Conservation (phyloP, 2,113 vertebrate species). For the Dromas ardeola region DNA sequence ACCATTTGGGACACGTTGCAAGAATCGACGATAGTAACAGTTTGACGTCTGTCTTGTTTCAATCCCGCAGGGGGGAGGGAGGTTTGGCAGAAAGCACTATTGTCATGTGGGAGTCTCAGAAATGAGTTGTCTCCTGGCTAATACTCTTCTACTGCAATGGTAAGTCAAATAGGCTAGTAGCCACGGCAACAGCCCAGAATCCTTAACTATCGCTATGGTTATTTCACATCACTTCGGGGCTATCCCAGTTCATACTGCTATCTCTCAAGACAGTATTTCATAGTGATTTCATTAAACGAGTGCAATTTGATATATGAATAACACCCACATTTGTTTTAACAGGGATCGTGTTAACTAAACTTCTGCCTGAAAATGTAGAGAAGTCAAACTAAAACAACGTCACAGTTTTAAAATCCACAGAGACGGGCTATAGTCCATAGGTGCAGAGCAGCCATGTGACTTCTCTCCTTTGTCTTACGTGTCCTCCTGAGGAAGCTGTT, state of each 20-base stretch:
- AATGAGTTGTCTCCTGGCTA: constrained; percentile 61
- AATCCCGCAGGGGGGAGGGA: neutral
- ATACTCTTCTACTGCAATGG: constrained; percentile 42
- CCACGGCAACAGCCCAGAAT: constrained; percentile 54
- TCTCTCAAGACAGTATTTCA: constrained; percentile 48
- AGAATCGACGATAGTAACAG: constrained; percentile 49
- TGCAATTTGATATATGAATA: constrained; percentile 24
- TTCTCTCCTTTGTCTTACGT: neutral
- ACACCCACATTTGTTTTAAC: constrained; percentile 1
- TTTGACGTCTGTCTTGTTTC: constrained; percentile 59
- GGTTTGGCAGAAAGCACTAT: constrained; percentile 44
- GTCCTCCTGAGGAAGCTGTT: neutral
- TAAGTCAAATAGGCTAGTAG: constrained; percentile 61
- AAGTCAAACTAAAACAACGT: neutral
- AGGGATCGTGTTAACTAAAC: neutral
- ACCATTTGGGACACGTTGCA: neutral
- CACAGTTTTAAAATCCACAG: neutral
- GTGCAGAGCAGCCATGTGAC: neutral
- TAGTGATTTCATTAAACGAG: constrained; percentile 36
- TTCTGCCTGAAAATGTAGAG: neutral
- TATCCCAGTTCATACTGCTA: constrained; percentile 44
- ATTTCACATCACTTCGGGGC: constrained; percentile 28
- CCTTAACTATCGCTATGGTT: constrained; percentile 42
- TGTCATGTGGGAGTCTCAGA: constrained; percentile 53
- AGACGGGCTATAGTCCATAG: neutral